Evolutionary conservation across 2,797 vertebrate genomes (phyloP).

Genomic region (Hylomyscus alleni): DNA sequence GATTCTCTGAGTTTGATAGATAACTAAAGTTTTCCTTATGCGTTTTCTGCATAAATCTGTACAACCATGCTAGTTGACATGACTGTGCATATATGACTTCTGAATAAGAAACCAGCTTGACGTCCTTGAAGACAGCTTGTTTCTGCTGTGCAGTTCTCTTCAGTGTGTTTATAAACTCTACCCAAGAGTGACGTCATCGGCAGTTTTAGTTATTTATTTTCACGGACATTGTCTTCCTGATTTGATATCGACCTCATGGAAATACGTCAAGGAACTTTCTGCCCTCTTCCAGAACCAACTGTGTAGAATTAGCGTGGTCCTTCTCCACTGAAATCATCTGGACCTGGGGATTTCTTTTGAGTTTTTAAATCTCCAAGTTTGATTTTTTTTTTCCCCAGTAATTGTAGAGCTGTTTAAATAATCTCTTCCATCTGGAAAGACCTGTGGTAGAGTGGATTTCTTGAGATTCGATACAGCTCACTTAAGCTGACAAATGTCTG

Average conservation of each 20-base stretch:
- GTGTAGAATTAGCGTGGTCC: slow-evolving; percentile 13
- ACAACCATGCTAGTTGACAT: background rate
- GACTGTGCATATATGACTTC: background rate
- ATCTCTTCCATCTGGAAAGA: background rate
- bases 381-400: background rate
- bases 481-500: background rate
- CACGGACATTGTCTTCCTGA: background rate
- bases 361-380: slow-evolving; percentile 27
- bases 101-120: background rate
- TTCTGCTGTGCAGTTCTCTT: background rate
- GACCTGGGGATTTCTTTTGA: slow-evolving; percentile 1
- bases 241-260: background rate
- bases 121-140: background rate
- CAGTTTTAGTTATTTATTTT: background rate
- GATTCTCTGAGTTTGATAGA: slow-evolving; percentile 33
- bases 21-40: background rate
- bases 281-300: slow-evolving; percentile 11
- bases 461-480: slow-evolving; percentile 5
- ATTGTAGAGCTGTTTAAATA: background rate
- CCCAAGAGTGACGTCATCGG: background rate
- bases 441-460: background rate
- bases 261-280: background rate
- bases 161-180: slow-evolving; percentile 6
- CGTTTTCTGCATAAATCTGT: background rate
- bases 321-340: slow-evolving; percentile 52